Base-by-base conservation (phyloP, 2,797 vertebrate genomes). In the Lutra lutra region DNA sequence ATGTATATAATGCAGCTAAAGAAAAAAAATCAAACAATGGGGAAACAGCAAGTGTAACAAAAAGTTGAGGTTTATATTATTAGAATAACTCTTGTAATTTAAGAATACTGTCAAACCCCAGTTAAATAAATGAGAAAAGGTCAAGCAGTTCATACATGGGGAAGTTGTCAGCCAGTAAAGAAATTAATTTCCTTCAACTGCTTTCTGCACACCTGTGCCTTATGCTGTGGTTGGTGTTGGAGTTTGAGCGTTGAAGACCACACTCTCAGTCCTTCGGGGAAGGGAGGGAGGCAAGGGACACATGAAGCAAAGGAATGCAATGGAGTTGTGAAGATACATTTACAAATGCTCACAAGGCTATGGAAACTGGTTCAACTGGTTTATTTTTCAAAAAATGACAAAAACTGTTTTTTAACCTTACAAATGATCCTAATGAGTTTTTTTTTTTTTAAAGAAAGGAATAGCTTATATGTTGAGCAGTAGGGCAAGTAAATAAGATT, bases 101-200 rank as follows among this genome's bases (percentile, higher is more conserved):
- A 56, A 93, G 68, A 58, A 94, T 92, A n/a, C 80, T 58, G 46
- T 46, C 54, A 86, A 85, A 23, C 12, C n/a, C 64, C 15, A 46
- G 9, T 82, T 92, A 92, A 93, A 89, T 70, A 72, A 79, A 21
- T 87, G 46, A 72, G 66, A 51, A 90, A 88, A 82, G 17, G 18
- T 38, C 48, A 60, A 66, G 21, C 23, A 35, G 48, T 75, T 62
- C 25, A 17, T 62, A 60, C 4, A 11, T 0, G 0, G 40, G n/a
- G 20, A 87, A 77, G 13, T 32, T 73, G 79, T 56, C 48, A 46
- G 29, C 54, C 51, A 56, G 17, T 66, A 79, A 10, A 89, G 21
- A 64, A 90, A 48, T 35, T 3, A 3, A 5, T 70, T 70, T 95
- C 23, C 17, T 85, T 86, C 51, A 35, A 3, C n/a, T 8, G 2